These are phyloP conservation scores for Oryzias melastigma DNA, from an alignment of 2,113 vertebrate genomes.

Conservation along the genomic window DNA sequence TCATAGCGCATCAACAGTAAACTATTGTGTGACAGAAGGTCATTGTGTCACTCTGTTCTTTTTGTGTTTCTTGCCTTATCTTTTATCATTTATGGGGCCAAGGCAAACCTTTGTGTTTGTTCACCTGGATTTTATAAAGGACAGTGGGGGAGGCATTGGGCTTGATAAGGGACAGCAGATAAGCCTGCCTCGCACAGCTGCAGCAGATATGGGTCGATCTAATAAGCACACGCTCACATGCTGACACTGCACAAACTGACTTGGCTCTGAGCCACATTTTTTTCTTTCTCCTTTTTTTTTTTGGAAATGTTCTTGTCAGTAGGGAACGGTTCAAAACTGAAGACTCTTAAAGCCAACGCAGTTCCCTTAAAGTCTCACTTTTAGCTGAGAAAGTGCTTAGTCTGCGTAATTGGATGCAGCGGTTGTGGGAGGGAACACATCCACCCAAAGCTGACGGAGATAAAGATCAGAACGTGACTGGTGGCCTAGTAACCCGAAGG, in stretches of 20 bases:
- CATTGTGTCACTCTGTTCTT: constrained; percentile 25
- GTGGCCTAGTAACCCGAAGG: constrained; percentile 36
- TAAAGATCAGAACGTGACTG: constrained; percentile 45
- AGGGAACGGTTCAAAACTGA: constrained; percentile 2
- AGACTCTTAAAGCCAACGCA: constrained; percentile 22
- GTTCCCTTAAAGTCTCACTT: constrained; percentile 4
- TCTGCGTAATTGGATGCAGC: constrained; percentile 44
- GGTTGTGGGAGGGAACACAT: constrained; percentile 12
- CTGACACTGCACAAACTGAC: constrained; percentile 57
- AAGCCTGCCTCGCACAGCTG: constrained; percentile 35
- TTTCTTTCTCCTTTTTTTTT: background rate
- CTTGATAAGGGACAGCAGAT: constrained; percentile 53
- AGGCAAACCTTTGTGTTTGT: constrained; percentile 70
- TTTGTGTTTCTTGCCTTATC: constrained; percentile 53
- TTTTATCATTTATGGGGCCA: constrained; percentile 59
- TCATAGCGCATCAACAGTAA: too few species aligned
- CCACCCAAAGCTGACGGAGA: constrained; percentile 37
- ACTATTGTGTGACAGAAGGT: constrained; percentile 5
- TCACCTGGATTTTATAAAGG: constrained; percentile 69
- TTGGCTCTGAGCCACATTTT: constrained; percentile 30
- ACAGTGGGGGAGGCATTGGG: constrained; percentile 22
- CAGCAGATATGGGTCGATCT: constrained; percentile 40
- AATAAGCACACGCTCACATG: constrained; percentile 29
- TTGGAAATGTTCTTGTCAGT: constrained; percentile 29
- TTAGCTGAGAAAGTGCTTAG: constrained; percentile 19